These are phyloP conservation scores for Thunnus thynnus DNA, from an alignment of 2,113 vertebrate species.

Conservation along the genomic window DNA sequence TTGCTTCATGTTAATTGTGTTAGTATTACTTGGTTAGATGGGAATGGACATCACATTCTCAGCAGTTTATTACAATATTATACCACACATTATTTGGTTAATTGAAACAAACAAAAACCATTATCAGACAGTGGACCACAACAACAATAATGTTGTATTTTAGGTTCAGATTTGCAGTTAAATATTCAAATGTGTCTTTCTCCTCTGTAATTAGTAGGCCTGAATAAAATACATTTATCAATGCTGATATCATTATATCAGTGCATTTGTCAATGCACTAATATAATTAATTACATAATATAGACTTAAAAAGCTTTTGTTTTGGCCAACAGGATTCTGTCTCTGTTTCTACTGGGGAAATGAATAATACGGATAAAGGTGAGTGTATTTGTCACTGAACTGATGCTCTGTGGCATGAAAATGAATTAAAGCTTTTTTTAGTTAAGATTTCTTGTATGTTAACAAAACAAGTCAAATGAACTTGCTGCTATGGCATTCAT, in stretches of 20 bases:
- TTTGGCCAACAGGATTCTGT: constrained; percentile 7
- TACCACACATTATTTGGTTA: too few species aligned
- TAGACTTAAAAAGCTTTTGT: background rate
- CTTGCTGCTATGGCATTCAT: too few species aligned
- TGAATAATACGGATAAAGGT: constrained; percentile 57
- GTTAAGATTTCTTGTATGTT: background rate
- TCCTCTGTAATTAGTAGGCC: too few species aligned
- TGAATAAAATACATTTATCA: too few species aligned
- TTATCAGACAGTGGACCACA: too few species aligned
- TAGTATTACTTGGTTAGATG: too few species aligned
- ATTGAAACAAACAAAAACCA: too few species aligned
- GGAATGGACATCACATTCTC: background rate
- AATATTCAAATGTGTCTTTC: too few species aligned
- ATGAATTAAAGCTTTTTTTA: background rate
- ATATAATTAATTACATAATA: background rate
- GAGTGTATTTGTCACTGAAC: background rate
- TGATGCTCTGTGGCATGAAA: background rate
- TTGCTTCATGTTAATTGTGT: too few species aligned
- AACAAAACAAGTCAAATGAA: background rate
- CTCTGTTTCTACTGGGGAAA: background rate
- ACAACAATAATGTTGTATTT: too few species aligned
- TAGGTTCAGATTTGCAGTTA: too few species aligned
- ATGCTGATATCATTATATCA: too few species aligned
- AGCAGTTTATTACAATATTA: background rate
- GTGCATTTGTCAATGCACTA: background rate